Base-by-base conservation (phyloP, 2,113 vertebrate species). In the Paradisaea rubra region DNA sequence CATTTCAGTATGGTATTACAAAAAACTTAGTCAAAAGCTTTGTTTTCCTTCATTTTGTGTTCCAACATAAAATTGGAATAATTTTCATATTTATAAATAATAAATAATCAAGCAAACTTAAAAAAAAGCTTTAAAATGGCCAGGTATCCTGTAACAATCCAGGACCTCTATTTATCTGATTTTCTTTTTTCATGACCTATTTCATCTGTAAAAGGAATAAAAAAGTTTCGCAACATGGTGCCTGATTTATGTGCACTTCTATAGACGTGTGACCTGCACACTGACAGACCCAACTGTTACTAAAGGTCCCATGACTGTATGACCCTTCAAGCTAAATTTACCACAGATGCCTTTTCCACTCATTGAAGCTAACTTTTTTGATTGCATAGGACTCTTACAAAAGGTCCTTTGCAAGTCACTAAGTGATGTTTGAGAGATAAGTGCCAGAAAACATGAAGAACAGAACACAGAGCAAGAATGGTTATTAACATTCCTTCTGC, bases 401-500 rank as follows among this genome's bases (percentile, higher is more conserved):
- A 92, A 87, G 24, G 28, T 66, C 17, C 33, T 90, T 31, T 10
- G 1, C 91, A 89, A 91, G 39, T 14, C 11, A 76, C 18, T 66
- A 45, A 47, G 50, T 72, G n/a, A 7, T 82, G 81, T 60, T 88
- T 77, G 45, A 79, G 88, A 92, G 35, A 77, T 50, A 57, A 33
- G 44, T 76, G 23, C 60, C 80, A 89, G 74, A 82, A 91, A 90
- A 78, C 24, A n/a, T 13, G 24, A 88, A 77, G 47, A 92, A 59
- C 35, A 44, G 74, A 94, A 65, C 22, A 18, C n/a, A 80, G 90
- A 86, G 44, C 24, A 35, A 72, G 69, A 93, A 86, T 64, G 22
- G 11, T 65, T 88, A 37, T 69, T 93, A 94, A 92, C 73, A 79
- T 96, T 94, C 74, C 83, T 95, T 84, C 41, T 89, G 76, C 37